These are phyloP conservation scores for Tetramorium simillimum DNA, from an alignment of 1,140 invertebrate genomes.

Conservation along the genomic window DNA sequence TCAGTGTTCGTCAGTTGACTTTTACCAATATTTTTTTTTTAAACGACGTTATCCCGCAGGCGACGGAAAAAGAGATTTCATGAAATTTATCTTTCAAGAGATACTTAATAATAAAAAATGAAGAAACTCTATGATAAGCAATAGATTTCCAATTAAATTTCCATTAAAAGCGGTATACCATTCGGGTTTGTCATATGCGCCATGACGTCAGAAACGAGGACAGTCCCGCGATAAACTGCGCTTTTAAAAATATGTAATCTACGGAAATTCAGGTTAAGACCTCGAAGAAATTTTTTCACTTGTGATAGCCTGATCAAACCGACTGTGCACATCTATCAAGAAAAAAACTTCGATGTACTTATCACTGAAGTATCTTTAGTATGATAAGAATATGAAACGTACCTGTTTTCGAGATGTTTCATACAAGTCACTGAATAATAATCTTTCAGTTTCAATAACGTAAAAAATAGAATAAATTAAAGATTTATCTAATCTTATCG, in stretches of 20 bases:
- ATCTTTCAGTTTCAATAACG: neutral
- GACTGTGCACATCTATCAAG: neutral
- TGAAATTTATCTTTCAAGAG: neutral
- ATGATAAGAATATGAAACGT: neutral
- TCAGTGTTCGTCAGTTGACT: neutral
- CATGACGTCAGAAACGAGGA: neutral
- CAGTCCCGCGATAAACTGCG: neutral
- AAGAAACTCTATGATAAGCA: neutral
- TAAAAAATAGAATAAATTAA: neutral
- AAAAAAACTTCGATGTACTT: neutral
- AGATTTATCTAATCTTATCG: neutral
- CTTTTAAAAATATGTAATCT: conserved; percentile 16
- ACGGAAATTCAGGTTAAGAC: conserved; percentile 25
- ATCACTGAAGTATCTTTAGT: neutral
- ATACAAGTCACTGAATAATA: neutral
- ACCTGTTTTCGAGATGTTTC: neutral
- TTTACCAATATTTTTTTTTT: neutral
- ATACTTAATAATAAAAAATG: neutral
- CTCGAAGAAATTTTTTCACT: neutral
- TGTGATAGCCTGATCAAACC: neutral
- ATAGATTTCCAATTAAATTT: conserved; percentile 4
- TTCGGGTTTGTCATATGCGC: neutral
- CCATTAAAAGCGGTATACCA: neutral
- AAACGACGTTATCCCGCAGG: neutral
- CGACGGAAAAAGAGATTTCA: neutral